Conservation (phyloP, 2,888 invertebrate genomes). For the Leptinotarsa juncta region DNA sequence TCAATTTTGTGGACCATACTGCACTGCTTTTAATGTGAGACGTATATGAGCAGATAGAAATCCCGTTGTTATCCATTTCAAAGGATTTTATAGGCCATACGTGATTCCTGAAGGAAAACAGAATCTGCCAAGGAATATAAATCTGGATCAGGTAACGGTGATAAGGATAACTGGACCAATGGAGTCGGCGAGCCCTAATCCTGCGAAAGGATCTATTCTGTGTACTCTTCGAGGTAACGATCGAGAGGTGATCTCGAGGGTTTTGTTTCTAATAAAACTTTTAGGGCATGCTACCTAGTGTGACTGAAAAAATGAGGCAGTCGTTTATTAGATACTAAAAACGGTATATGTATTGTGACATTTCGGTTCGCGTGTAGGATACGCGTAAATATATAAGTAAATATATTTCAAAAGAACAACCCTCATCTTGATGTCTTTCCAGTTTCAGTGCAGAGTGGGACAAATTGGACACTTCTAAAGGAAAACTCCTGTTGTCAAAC, state of each 20-base stretch:
- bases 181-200: conserved; percentile 59
- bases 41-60: conserved; percentile 61
- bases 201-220: conserved; percentile 43
- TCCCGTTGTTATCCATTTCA: conserved; percentile 63
- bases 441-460: no score
- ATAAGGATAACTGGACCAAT: conserved; percentile 62
- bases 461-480: no score
- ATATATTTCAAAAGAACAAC: no score
- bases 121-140: conserved; percentile 21
- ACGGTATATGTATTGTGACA: neutral
- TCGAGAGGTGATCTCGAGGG: conserved; percentile 21
- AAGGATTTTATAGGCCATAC: conserved; percentile 63
- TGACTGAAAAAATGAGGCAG: neutral
- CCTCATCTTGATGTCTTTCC: no score
- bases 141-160: conserved; percentile 27
- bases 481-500: no score
- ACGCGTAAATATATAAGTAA: no score
- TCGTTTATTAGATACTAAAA: neutral
- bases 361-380: neutral
- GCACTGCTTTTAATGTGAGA: conserved; percentile 51
- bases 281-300: conserved; percentile 2
- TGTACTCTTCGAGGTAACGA: conserved; percentile 33
- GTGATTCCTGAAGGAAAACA: conserved; percentile 55
- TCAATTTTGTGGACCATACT: neutral
- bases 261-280: conserved; percentile 30